Base-by-base conservation (phyloP, 1,140 invertebrate genomes). In the Stegodyphus mimosarum region DNA sequence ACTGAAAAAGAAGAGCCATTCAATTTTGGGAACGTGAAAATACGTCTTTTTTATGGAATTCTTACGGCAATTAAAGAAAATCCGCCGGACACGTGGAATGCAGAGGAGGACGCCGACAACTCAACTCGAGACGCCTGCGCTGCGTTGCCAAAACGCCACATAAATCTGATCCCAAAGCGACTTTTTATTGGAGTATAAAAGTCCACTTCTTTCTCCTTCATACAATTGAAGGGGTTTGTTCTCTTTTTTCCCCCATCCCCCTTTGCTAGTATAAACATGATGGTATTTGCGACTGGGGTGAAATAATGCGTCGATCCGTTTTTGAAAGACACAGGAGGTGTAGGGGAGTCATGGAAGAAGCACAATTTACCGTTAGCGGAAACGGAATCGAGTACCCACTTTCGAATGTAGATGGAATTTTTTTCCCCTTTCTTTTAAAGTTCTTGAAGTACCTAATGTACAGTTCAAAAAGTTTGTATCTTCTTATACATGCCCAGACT, bases 111-210 rank as follows among this genome's bases (percentile, higher is more conserved):
- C 78, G 78, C 78, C 78, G 78, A 81, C 78, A 81, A 81, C 78
- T 81, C 78, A 72, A 72, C 78, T 72, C 78, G 67, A 72, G 64
- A 69, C 77, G n/a, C 64, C 11, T 55, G 66, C 49, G 18, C 50
- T 48, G 77, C 66, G 66, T 81, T 72, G 78, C 78, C 78, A 72
- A 72, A 81, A 81, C 72, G 78, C 78, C 78, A 81, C 78, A 81
- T 81, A 81, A 81, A 81, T 81, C 78, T 81, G 78, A 81, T 81
- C 78, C 78, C 78, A 72, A 81, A 81, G 78, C 67, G 78, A 72
- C 78, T 72, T 81, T 81, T 81, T 81, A 81, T 81, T 81, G 69
- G 67, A 60, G 78, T 50, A 81, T 81, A 81, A 81, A 81, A 81
- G 33, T 71, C 78, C 33, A 9, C 7, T 10, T 69, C 18, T 69